These are phyloP conservation scores for Petrolisthes manimaculis DNA, from an alignment of 2,888 invertebrate species.

Conservation along the genomic window DNA sequence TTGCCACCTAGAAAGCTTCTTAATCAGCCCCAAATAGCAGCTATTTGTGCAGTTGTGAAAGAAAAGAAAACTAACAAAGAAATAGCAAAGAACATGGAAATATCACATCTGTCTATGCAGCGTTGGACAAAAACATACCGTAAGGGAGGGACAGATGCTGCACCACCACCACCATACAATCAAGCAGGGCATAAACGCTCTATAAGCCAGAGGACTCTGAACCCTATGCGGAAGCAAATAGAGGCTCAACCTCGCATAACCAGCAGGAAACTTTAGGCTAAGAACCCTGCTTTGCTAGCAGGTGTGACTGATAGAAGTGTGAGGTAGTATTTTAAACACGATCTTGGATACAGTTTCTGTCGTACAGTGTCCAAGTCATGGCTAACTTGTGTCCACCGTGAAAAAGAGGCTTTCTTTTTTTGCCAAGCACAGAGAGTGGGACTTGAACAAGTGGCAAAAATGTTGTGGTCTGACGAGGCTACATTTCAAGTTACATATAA, in stretches of 20 bases:
- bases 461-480: conserved; percentile 10
- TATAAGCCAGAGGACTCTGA: background rate
- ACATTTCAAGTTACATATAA: background rate
- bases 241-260: background rate
- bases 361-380: background rate
- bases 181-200: background rate
- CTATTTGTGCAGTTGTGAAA: too few relatives aligned
- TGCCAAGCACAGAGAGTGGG: too few relatives aligned
- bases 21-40: too few relatives aligned
- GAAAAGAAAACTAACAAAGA: background rate
- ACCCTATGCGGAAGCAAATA: background rate
- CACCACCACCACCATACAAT: background rate
- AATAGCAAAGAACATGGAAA: background rate
- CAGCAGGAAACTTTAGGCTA: background rate
- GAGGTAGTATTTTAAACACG: background rate
- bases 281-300: background rate
- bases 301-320: background rate
- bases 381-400: background rate
- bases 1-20: too few relatives aligned
- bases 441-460: background rate
- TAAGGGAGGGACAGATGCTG: background rate
- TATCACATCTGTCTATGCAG: background rate
- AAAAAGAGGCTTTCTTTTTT: background rate
- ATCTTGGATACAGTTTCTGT: background rate
- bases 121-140: background rate